phyloP scores from a whole-genome alignment of 2,797 vertebrate genomes.

The Threskiornis aethiopicus region DNA sequence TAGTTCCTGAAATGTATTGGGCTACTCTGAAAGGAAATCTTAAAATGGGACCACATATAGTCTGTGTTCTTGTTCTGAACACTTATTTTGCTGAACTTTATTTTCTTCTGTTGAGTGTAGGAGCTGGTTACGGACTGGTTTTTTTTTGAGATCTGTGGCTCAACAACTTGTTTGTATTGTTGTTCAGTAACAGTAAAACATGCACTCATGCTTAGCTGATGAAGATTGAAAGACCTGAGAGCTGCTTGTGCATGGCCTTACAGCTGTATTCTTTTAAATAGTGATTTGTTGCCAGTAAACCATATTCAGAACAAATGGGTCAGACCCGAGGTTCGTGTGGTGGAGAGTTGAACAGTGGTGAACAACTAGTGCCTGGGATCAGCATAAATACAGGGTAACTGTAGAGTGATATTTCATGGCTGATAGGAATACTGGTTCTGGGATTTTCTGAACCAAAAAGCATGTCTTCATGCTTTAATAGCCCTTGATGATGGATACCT shows the following conservation, averaged over 20 bases:
- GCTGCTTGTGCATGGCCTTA: background rate
- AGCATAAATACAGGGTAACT: background rate
- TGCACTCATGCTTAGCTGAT: background rate
- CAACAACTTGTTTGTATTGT: background rate
- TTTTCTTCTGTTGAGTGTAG: background rate
- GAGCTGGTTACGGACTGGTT: background rate
- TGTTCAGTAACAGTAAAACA: background rate
- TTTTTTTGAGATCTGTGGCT: background rate
- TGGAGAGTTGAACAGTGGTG: background rate
- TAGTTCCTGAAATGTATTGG: background rate
- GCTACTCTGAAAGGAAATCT: background rate
- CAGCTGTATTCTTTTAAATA: background rate
- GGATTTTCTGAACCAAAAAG: background rate
- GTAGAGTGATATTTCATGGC: background rate
- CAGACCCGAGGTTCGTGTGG: accelerated
- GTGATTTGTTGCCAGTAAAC: background rate
- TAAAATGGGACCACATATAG: background rate
- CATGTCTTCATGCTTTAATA: background rate
- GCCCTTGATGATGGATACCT: background rate
- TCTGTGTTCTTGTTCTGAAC: background rate
- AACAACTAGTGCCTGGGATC: background rate
- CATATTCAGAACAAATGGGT: background rate
- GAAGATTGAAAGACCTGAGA: background rate
- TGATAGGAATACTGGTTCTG: background rate
- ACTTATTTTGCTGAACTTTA: background rate